phyloP scores from a whole-genome alignment of 2,888 invertebrate genomes.

The Phortica magna region DNA sequence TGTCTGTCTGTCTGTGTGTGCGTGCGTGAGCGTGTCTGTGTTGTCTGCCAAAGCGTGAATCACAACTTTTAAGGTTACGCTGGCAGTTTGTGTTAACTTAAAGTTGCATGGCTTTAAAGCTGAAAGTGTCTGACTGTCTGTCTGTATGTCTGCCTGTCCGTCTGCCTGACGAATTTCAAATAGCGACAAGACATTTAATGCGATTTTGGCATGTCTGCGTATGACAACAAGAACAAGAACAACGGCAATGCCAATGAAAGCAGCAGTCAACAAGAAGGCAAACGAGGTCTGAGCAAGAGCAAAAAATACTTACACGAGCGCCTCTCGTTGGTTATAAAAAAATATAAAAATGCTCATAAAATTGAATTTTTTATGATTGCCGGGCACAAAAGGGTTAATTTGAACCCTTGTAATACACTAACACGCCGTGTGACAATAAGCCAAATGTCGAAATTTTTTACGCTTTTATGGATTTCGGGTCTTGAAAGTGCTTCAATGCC shows the following conservation, averaged over 20 bases:
- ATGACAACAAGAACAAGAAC: constrained; percentile 46
- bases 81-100: too few species aligned
- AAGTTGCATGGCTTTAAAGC: too few species aligned
- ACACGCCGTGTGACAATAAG: constrained; percentile 7
- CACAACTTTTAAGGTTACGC: constrained; percentile 6
- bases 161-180: constrained; percentile 33
- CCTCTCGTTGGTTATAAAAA: constrained; percentile 6
- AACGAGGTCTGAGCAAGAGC: background rate
- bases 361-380: constrained; percentile 71
- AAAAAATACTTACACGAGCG: background rate
- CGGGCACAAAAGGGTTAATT: constrained; percentile 63
- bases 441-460: background rate
- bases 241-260: constrained; percentile 14
- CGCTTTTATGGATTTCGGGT: background rate
- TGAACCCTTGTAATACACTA: constrained; percentile 51
- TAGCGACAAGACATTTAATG: constrained; percentile 47
- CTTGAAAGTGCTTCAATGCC: too few species aligned
- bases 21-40: background rate
- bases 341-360: constrained; percentile 68
- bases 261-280: background rate
- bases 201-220: constrained; percentile 59
- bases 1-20: background rate
- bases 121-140: background rate
- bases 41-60: constrained; percentile 23
- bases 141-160: background rate